A percentile compares a stretch with the other conserved stretches of the same genome.
These are phyloP conservation scores for Drosophila lacertosa DNA, from an alignment of 1,140 invertebrate species.

Conservation along the genomic window DNA sequence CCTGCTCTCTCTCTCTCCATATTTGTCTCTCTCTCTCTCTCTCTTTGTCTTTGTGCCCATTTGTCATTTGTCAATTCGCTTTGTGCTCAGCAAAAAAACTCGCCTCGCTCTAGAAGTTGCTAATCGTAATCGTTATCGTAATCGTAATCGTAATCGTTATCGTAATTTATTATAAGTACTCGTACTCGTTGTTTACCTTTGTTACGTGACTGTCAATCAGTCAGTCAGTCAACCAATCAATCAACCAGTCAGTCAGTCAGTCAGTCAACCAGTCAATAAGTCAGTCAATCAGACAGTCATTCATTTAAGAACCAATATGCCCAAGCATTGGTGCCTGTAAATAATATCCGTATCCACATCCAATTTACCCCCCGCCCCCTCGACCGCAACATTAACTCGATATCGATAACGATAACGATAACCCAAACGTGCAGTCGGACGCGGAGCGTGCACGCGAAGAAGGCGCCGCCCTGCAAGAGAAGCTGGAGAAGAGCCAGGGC, in stretches of 20 bases:
- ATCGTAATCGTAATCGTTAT: constrained; percentile 50
- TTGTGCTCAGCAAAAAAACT: constrained; percentile 50
- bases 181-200: constrained; percentile 63
- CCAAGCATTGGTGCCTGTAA: constrained; percentile 70
- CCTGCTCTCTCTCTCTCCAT: constrained; percentile 31
- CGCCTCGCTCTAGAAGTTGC: constrained; percentile 68
- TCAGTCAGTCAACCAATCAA: constrained; percentile 53
- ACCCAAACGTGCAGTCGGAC: constrained; percentile 87
- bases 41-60: constrained; percentile 5
- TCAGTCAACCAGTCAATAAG: constrained; percentile 47
- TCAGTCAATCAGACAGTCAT: constrained; percentile 35
- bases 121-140: constrained; percentile 44
- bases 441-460: constrained; percentile 93
- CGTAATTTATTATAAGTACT: constrained; percentile 45
- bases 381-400: constrained; percentile 31
- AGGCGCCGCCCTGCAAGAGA: constrained; percentile 93
- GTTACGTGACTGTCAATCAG: constrained; percentile 57
- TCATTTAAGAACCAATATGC: constrained; percentile 68
- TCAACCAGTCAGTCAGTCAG: constrained; percentile 19
- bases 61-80: constrained; percentile 34
- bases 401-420: constrained; percentile 34
- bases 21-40: constrained; percentile 1
- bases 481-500: constrained; percentile 96
- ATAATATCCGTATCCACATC: constrained; percentile 80
- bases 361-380: constrained; percentile 59